Base-by-base conservation (phyloP, 2,888 invertebrate genomes). In the Cheilosia urbana region DNA sequence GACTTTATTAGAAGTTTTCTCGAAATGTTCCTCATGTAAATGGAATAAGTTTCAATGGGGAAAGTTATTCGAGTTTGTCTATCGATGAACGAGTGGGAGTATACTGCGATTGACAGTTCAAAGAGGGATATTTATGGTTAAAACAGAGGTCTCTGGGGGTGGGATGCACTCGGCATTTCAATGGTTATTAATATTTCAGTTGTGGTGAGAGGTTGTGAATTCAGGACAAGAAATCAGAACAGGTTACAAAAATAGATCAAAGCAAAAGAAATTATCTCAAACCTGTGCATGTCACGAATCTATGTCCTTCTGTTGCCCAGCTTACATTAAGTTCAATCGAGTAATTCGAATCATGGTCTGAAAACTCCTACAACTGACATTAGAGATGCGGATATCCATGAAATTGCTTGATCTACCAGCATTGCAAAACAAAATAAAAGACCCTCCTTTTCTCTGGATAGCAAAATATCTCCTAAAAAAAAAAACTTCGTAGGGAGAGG, bases 361-460 rank as follows among this genome's bases (percentile, higher is more conserved):
- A 55, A 66, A 78, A 66, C 42, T 57, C 24, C 65, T 68, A 53
- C 51, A 72, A 34, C 30, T 49, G 51, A 63, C 53, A 79, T 75
- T 47, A 75, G 17, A 45, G 30, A 75, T 79, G 68, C 79, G 68
- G 58, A 57, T 79, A 75, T 69, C 79, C 79, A 84, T 84, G 75
- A 84, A 84, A 84, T 84, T 79, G 58, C 58, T 79, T 60, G 75
- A 75, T 79, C 69, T 65, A 4, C 75, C 45, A 27, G 65, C 63
- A 63, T 73, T 42, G n/a, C 60, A 58, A 65, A n/a, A 40, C 62
- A 55, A 21, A 60, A 69, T 17, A 75, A 19, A 65, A 63, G 58
- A 24, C 37, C 2, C 2, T 24, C 3, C 17, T 0, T 17, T 19
- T 17, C 53, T 27, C 24, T 6, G 45, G 13, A 17, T 17, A 47